Percentiles rank a stretch among this genome's conserved stretches.
These are phyloP conservation scores for Drosophila subquinaria DNA, from an alignment of 2,888 invertebrate genomes.

Conservation along the genomic window DNA sequence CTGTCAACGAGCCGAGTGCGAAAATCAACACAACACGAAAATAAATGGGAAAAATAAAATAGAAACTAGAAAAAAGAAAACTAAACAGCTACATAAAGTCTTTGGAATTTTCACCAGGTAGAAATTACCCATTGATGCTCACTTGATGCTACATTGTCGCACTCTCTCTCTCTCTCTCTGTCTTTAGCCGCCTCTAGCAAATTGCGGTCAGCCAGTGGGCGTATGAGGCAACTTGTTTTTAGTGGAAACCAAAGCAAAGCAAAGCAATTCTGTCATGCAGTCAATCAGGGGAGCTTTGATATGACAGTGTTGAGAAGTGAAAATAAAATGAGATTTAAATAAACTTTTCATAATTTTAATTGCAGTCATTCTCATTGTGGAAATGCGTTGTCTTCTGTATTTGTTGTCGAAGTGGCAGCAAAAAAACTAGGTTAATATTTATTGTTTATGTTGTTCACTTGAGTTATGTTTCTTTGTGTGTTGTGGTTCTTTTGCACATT, in stretches of 20 bases:
- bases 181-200: too few species aligned
- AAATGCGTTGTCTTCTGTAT: not conserved
- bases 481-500: constrained; percentile 21
- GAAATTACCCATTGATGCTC: constrained; percentile 32
- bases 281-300: constrained; percentile 43
- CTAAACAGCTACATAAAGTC: constrained; percentile 39
- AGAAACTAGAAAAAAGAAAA: constrained; percentile 34
- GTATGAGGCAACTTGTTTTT: constrained; percentile 45
- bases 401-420: constrained; percentile 16
- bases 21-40: constrained; percentile 52
- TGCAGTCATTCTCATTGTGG: constrained; percentile 6
- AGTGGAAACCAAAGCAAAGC: constrained; percentile 8
- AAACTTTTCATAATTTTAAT: constrained; percentile 29
- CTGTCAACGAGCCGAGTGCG: constrained; percentile 68
- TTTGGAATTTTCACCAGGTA: constrained; percentile 77
- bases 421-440: constrained; percentile 65
- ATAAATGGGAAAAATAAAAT: constrained; percentile 20
- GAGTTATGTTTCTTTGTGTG: constrained; percentile 23
- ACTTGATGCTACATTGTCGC: not conserved
- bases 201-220: constrained; percentile 56
- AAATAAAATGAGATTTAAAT: constrained; percentile 13
- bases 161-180: not conserved
- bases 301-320: constrained; percentile 20
- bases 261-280: constrained; percentile 21
- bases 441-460: constrained; percentile 30